phyloP scores from a whole-genome alignment of 2,888 invertebrate genomes.

The Catonia carolina region DNA sequence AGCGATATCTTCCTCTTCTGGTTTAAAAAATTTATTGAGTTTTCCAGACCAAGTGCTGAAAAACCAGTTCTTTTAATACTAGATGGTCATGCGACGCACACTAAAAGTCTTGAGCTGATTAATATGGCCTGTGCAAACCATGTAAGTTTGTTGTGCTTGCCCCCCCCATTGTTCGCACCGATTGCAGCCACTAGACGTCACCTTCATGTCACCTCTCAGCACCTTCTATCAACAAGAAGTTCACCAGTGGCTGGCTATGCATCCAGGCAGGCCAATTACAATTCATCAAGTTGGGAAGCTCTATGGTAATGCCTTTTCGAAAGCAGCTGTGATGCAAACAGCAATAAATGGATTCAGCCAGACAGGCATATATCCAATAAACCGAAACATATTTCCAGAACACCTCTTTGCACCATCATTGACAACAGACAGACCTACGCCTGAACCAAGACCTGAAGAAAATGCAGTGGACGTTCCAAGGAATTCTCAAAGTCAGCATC shows the following conservation, averaged over 20 bases:
- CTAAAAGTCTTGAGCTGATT: constrained; percentile 35
- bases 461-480: not conserved
- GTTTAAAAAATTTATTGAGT: constrained; percentile 28
- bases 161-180: constrained; percentile 25
- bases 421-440: constrained; percentile 22
- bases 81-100: constrained; percentile 39
- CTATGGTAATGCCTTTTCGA: constrained; percentile 33
- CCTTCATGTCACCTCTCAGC: constrained; percentile 34
- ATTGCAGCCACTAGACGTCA: constrained; percentile 28
- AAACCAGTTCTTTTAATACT: constrained; percentile 38
- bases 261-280: constrained; percentile 35
- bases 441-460: not conserved
- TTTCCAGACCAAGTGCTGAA: constrained; percentile 24
- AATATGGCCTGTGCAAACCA: constrained; percentile 31
- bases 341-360: constrained; percentile 37
- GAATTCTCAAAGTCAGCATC: not conserved
- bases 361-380: constrained; percentile 37
- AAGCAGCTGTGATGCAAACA: constrained; percentile 33
- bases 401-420: constrained; percentile 34
- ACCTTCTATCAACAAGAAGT: constrained; percentile 33
- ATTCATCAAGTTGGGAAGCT: constrained; percentile 32
- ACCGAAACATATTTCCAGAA: constrained; percentile 35
- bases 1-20: constrained; percentile 28
- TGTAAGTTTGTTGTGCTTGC: constrained; percentile 34
- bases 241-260: constrained; percentile 29